phyloP scores from a whole-genome alignment of 2,888 invertebrate species.

The Aspidapion aeneum region DNA sequence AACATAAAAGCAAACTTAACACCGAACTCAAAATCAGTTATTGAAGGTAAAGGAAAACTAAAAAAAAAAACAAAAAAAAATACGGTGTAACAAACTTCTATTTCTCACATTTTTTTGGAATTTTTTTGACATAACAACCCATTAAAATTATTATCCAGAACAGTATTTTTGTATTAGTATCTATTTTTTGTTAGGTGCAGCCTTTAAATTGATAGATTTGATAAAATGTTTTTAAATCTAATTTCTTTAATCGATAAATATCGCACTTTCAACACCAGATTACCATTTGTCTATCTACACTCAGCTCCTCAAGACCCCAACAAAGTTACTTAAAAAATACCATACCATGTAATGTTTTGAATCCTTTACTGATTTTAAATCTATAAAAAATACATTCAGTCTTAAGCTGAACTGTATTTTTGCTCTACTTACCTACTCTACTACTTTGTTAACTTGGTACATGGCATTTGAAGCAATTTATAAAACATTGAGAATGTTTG shows the following conservation, averaged over 20 bases:
- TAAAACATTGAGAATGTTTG: too few relatives aligned
- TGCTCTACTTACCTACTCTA: too few relatives aligned
- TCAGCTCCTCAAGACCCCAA: neutral
- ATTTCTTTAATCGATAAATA: constrained; percentile 25
- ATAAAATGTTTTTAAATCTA: constrained; percentile 34
- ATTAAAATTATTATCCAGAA: neutral
- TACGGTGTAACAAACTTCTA: neutral
- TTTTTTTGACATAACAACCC: neutral
- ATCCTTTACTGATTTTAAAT: too few relatives aligned
- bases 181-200: constrained; percentile 38
- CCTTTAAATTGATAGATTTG: constrained; percentile 45
- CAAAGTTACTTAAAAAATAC: constrained; percentile 9
- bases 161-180: neutral
- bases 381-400: too few relatives aligned
- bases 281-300: neutral
- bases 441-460: too few relatives aligned
- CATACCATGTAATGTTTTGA: too few relatives aligned
- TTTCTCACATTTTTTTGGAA: neutral
- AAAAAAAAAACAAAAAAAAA: neutral
- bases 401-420: too few relatives aligned
- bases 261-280: neutral
- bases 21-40: too few relatives aligned
- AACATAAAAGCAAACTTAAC: too few relatives aligned
- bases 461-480: too few relatives aligned
- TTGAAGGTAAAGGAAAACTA: neutral